Percentiles rank a stretch among this genome's conserved stretches.
These are phyloP conservation scores for Gallinago media DNA, from an alignment of 2,113 vertebrate genomes.

Conservation along the genomic window DNA sequence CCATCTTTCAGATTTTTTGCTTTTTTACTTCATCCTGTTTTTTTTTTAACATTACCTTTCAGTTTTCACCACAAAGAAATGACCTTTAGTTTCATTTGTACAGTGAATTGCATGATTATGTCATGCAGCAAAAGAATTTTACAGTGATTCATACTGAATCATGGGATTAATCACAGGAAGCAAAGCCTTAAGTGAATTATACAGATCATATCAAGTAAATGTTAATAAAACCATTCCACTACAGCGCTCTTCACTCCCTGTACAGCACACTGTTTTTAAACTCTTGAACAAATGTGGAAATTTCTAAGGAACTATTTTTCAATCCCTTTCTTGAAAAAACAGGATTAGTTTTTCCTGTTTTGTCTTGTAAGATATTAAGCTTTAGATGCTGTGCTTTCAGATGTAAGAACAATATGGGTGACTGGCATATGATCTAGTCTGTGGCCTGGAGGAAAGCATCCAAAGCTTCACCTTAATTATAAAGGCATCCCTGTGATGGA, in stretches of 20 bases:
- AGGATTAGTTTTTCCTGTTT: conserved; percentile 2
- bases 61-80: neutral
- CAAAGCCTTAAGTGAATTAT: neutral
- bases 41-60: neutral
- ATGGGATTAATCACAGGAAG: conserved; percentile 9
- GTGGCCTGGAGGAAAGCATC: neutral
- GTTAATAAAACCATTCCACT: neutral
- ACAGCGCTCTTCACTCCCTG: neutral
- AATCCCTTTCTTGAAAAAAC: neutral
- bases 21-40: neutral
- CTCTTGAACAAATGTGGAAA: neutral
- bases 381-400: neutral
- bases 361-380: neutral
- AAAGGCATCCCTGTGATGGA: neutral
- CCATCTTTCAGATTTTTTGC: neutral
- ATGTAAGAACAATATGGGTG: neutral
- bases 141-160: neutral
- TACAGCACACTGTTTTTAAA: neutral
- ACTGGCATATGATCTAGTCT: neutral
- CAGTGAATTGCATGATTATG: neutral
- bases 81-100: neutral
- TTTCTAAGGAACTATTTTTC: conserved; percentile 11
- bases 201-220: neutral
- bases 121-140: neutral
- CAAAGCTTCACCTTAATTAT: neutral